These are phyloP conservation scores for Hypena proboscidalis DNA, from an alignment of 2,888 invertebrate species.

Conservation along the genomic window DNA sequence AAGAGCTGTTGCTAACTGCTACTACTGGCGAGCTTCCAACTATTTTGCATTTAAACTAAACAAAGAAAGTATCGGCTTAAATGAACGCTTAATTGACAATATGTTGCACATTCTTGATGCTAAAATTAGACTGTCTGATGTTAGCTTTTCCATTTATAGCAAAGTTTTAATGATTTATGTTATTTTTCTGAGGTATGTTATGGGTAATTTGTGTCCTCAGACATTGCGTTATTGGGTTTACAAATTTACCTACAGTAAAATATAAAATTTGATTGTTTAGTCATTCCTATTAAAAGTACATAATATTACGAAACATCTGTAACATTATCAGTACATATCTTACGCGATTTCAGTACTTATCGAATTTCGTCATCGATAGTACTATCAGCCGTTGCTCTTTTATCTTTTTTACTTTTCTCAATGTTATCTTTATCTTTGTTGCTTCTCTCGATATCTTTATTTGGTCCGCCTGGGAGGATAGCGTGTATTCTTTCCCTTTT, in stretches of 20 bases:
- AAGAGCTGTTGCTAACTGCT: conserved; percentile 55
- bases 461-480: conserved; percentile 38
- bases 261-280: no score
- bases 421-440: not conserved
- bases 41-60: conserved; percentile 54
- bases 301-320: no score
- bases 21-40: conserved; percentile 61
- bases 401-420: conserved; percentile 13
- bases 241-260: no score
- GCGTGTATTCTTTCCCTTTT: conserved; percentile 48
- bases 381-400: conserved; percentile 46
- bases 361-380: conserved; percentile 26
- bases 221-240: no score
- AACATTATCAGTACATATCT: conserved; percentile 18
- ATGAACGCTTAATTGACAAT: not conserved
- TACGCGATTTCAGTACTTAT: conserved; percentile 4
- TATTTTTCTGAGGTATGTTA: no score
- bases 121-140: not conserved
- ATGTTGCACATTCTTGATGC: not conserved
- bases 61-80: conserved; percentile 24
- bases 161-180: not conserved
- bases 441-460: not conserved
- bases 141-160: not conserved
- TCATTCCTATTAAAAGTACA: no score
- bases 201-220: no score